Evolutionary conservation across 1,140 invertebrate genomes (phyloP).

Genomic region (Dermatophagoides farinae): DNA sequence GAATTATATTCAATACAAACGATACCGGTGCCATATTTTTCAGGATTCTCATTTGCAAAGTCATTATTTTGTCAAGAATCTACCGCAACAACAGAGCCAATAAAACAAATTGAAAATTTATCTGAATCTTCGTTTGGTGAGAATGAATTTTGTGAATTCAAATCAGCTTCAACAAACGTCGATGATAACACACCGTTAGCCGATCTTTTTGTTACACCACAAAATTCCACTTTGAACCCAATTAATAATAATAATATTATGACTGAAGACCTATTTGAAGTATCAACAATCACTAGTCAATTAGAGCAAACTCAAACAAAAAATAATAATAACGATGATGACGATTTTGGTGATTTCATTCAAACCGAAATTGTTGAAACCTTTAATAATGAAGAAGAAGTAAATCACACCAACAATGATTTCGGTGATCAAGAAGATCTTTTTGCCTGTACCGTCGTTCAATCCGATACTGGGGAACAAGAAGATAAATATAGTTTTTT

Average conservation of each 20-base stretch:
- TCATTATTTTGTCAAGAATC: background rate
- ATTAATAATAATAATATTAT: background rate
- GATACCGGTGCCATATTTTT: slow-evolving; percentile 1
- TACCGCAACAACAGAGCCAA: background rate
- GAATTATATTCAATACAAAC: background rate
- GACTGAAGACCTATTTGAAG: background rate
- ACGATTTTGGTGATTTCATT: slow-evolving; percentile 40
- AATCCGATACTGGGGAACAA: background rate
- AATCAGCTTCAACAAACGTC: no score
- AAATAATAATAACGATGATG: slow-evolving; percentile 23
- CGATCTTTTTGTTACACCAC: no score
- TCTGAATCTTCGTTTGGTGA: no score
- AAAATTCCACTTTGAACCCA: no score
- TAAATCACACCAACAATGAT: background rate
- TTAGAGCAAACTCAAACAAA: background rate
- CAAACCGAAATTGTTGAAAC: slow-evolving; percentile 26
- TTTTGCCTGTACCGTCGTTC: background rate
- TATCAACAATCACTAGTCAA: background rate
- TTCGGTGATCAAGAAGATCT: no score
- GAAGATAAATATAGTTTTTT: slow-evolving; percentile 28
- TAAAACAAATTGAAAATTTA: background rate
- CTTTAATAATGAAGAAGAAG: background rate
- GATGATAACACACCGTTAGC: background rate
- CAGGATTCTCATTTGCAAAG: background rate
- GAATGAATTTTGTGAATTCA: no score